Conservation (phyloP, 2,797 vertebrate genomes). For the Neomorphus geoffroyi region DNA sequence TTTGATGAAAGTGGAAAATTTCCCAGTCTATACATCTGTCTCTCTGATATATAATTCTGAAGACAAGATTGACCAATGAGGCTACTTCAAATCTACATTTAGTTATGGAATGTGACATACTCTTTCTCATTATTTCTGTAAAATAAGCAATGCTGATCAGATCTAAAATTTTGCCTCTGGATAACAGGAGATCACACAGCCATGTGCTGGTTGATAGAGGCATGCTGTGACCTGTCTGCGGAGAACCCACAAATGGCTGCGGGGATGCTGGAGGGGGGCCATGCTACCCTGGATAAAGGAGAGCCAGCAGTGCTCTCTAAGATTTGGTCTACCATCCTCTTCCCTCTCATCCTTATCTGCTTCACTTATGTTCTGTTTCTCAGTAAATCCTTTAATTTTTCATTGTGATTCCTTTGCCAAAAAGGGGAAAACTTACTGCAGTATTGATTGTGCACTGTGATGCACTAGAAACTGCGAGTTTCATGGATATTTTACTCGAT, state of each 20-base stretch:
- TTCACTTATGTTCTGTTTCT: neutral
- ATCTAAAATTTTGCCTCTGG: neutral
- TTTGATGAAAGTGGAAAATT: slow-evolving; percentile 17
- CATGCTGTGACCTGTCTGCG: neutral
- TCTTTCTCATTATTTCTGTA: slow-evolving; percentile 19
- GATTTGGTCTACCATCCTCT: neutral
- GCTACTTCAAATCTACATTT: neutral
- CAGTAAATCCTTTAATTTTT: neutral
- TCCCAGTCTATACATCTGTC: neutral
- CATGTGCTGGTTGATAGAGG: neutral
- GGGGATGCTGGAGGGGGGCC: neutral
- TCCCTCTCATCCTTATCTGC: neutral
- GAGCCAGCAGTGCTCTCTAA: neutral
- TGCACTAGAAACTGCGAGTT: neutral
- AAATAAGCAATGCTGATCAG: neutral
- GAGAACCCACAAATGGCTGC: neutral
- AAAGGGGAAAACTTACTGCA: neutral
- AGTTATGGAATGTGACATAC: neutral
- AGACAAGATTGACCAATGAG: slow-evolving; percentile 20
- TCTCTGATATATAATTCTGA: slow-evolving; percentile 18
- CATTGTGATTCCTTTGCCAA: neutral
- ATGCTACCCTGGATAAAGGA: neutral
- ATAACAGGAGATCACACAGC: neutral
- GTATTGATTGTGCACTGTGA: neutral
- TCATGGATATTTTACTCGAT: neutral